Evolutionary conservation across 2,797 vertebrate genomes (phyloP).

Genomic region (Potorous gilbertii): DNA sequence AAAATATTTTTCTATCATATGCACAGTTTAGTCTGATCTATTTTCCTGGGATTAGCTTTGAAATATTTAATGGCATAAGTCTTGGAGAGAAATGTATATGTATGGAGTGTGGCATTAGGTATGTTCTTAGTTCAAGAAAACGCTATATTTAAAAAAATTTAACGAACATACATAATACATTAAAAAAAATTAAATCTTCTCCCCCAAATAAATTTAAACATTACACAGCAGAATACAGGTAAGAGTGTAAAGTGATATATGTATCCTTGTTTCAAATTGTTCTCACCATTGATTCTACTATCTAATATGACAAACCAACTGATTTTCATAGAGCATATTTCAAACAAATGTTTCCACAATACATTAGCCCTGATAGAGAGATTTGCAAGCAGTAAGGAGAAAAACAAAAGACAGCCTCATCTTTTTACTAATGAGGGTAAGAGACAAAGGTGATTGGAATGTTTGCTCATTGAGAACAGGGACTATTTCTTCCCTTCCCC

Average conservation of each 20-base stretch:
- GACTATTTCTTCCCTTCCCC: background rate
- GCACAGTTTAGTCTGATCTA: conserved; percentile 9
- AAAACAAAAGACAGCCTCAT: conserved; percentile 27
- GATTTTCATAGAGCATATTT: conserved; percentile 54
- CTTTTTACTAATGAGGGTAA: conserved; percentile 67
- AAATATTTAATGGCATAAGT: background rate
- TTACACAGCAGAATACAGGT: background rate
- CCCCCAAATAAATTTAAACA: background rate
- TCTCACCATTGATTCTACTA: background rate
- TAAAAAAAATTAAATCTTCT: background rate
- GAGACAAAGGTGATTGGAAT: conserved; percentile 53
- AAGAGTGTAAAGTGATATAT: background rate
- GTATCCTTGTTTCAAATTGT: conserved; percentile 36
- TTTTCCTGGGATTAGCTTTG: background rate
- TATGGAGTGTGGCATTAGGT: background rate
- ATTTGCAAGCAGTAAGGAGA: conserved; percentile 51
- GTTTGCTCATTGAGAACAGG: background rate
- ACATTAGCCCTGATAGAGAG: conserved; percentile 46
- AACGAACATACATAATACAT: background rate
- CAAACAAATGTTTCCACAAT: conserved; percentile 8
- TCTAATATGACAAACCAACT: conserved; percentile 35
- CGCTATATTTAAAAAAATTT: background rate
- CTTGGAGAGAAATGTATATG: background rate
- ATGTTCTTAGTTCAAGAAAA: conserved; percentile 9
- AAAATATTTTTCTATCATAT: background rate